A percentile compares a stretch with the other conserved stretches of the same genome.
Conservation (phyloP, 2,888 invertebrate genomes). For the Caenorhabditis angaria region DNA sequence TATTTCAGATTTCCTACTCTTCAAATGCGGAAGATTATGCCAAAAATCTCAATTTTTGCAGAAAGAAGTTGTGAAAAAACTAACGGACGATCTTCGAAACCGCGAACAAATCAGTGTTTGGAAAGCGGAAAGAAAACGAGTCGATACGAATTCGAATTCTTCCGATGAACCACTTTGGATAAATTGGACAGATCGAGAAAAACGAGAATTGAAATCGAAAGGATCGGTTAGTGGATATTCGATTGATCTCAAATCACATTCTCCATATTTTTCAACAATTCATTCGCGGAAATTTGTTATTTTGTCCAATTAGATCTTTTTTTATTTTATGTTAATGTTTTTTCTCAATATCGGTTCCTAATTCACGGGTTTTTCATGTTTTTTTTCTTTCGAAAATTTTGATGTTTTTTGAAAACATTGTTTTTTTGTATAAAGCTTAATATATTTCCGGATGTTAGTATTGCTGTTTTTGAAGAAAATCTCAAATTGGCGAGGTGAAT, state of each 20-base stretch:
- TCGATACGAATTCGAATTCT: conserved; percentile 30
- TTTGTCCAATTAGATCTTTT: too few species aligned
- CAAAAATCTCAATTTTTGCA: conserved; percentile 11
- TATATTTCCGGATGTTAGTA: too few species aligned
- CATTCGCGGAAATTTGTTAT: conserved; percentile 37
- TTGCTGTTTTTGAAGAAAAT: too few species aligned
- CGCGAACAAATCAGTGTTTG: conserved; percentile 39
- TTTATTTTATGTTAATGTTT: too few species aligned
- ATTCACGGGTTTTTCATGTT: too few species aligned
- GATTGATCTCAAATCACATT: conserved; percentile 19
- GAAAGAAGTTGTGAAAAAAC: conserved; percentile 19
- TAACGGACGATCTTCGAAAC: conserved; percentile 38
- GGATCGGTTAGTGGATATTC: conserved; percentile 32
- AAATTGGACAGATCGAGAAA: conserved; percentile 39
- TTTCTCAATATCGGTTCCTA: too few species aligned
- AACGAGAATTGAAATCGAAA: conserved; percentile 36
- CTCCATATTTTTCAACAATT: conserved; percentile 22
- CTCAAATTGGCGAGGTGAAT: too few species aligned
- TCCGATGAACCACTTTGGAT: conserved; percentile 19
- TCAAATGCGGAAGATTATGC: too few species aligned
- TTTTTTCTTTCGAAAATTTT: too few species aligned
- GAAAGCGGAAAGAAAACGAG: conserved; percentile 42
- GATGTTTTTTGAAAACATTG: too few species aligned
- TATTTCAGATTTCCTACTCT: background rate
- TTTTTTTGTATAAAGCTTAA: too few species aligned